Evolutionary conservation across 1,140 invertebrate genomes (phyloP), one percentile per base, ranked within the genome.

Genomic region (Diuraphis noxia): DNA sequence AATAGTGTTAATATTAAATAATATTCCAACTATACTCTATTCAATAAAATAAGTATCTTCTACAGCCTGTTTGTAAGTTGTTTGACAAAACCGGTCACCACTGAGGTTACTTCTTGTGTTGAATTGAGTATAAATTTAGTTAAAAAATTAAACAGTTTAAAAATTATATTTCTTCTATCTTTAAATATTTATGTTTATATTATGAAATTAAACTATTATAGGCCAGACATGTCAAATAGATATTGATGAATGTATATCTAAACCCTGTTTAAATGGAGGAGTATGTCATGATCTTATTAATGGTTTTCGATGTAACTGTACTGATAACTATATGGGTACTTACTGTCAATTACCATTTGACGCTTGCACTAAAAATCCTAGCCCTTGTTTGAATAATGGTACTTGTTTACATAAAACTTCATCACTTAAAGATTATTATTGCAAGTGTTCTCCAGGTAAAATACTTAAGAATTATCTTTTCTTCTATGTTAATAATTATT

Each of bases 191-290:
- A n/a, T 72, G 4, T 81, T 81, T 40, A 40, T 81, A 25, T 81
- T 38, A 81, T 30, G 30, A 63, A 88, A 46, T 36, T 85, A 49
- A 98, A 98, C 97, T 91, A 98, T 97, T 93, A 97, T 97, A 21
- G 98, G 98, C 0, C 97, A 96, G 0, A 97, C 98, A 93, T 98
- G 98, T 94, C 97, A 98, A 94, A 96, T 97, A 56, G 97, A 98
- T 93, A 97, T 98, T 85, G 97, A 98, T 93, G 98, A 99, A 93
- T 99, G 98, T 94, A 96, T 96, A 25, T 96, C 97, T 89, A 97
- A 96, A 93, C 98, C 98, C 0, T 99, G 98, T 93, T 93, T 97
- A 63, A 98, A 98, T 94, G 96, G 96, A 30, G 97, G 98, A 0
- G 95, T 96, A 41, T 99, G 98, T 94, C 96, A 97, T 90, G 97